Evolutionary conservation across 2,888 invertebrate species (phyloP).

Genomic region (Drosophila monieri): DNA sequence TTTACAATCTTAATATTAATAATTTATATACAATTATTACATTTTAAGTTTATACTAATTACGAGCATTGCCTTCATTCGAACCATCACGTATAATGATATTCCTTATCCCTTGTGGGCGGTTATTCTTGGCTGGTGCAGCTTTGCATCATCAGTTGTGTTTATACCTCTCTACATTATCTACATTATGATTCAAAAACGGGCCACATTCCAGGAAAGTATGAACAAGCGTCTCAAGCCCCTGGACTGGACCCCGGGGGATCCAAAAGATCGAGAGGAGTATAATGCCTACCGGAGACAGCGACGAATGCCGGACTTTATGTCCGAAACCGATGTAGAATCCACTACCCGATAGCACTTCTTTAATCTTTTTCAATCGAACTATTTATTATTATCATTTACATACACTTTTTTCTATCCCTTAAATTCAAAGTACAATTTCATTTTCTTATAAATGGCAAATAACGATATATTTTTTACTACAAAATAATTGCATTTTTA

Average conservation of each 20-base stretch:
- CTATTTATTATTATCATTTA: neutral
- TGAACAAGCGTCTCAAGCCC: conserved; percentile 81
- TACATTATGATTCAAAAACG: conserved; percentile 84
- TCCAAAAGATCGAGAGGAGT: conserved; percentile 63
- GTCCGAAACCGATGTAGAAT: conserved; percentile 57
- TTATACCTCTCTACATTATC: conserved; percentile 89
- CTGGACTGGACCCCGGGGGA: conserved; percentile 87
- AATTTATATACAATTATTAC: neutral
- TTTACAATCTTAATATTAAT: neutral
- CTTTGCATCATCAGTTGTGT: conserved; percentile 88
- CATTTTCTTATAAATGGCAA: conserved; percentile 1
- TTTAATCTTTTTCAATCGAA: neutral
- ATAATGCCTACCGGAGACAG: conserved; percentile 54
- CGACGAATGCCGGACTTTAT: conserved; percentile 53
- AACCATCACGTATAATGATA: conserved; percentile 85
- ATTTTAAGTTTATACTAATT: conserved; percentile 85
- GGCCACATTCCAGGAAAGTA: conserved; percentile 71
- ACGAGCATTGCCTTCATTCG: conserved; percentile 87
- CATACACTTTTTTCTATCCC: neutral
- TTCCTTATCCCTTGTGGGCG: conserved; percentile 86
- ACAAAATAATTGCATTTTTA: neutral
- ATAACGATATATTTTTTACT: neutral
- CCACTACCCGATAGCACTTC: conserved; percentile 4
- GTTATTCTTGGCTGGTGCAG: conserved; percentile 87
- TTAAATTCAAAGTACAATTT: neutral